Conservation (phyloP, 2,888 invertebrate species). For the Lingula anatina region DNA sequence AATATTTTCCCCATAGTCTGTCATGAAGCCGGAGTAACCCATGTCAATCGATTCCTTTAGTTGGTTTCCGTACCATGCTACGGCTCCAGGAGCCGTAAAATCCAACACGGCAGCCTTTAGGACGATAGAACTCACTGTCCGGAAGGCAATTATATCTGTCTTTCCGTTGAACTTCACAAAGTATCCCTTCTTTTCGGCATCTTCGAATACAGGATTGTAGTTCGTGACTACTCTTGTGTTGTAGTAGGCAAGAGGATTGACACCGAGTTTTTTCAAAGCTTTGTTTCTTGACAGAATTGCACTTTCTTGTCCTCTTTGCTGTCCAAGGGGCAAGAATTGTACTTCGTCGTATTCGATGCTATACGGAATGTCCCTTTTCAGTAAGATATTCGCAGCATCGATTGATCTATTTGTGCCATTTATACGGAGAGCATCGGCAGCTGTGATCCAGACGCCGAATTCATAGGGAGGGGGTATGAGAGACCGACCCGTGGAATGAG, state of each 20-base stretch:
- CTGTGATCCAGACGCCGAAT: constrained; percentile 8
- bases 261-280: constrained; percentile 1
- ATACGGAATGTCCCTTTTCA: constrained; percentile 5
- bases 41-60: constrained; percentile 4
- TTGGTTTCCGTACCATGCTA: constrained; percentile 4
- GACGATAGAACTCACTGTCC: constrained; percentile 1
- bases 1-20: constrained; percentile 9
- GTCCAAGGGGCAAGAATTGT: constrained; percentile 6
- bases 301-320: not conserved
- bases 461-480: constrained; percentile 5
- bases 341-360: constrained; percentile 1
- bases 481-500: constrained; percentile 2
- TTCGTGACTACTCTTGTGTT: constrained; percentile 5
- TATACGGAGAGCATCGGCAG: not conserved
- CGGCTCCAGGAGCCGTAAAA: constrained; percentile 5
- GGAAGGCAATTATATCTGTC: constrained; percentile 3
- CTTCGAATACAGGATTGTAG: constrained; percentile 1
- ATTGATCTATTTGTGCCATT: not conserved
- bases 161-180: constrained; percentile 2
- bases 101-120: constrained; percentile 6
- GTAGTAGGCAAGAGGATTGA: constrained; percentile 5
- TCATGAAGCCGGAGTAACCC: constrained; percentile 7
- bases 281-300: constrained; percentile 1
- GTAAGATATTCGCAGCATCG: not conserved
- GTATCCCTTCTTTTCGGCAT: constrained; percentile 2